phyloP scores from a whole-genome alignment of 2,113 vertebrate species.

The Galbula dea region DNA sequence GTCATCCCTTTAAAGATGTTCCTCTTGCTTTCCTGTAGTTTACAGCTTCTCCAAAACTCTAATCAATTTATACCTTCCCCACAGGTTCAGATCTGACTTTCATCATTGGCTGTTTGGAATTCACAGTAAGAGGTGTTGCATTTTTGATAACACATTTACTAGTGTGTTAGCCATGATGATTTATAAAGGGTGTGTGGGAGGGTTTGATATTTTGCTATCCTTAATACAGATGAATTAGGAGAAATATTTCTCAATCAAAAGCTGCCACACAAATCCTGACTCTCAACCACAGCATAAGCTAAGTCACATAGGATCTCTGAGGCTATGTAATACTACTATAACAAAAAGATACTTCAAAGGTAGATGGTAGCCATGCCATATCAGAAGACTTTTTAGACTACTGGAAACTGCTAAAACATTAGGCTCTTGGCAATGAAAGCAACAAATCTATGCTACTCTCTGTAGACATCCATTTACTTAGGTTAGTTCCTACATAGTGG shows the following conservation, averaged over 20 bases:
- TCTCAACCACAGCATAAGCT: not conserved
- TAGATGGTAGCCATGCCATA: not conserved
- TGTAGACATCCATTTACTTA: not conserved
- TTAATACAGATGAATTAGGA: conserved; percentile 57
- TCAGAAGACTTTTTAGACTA: not conserved
- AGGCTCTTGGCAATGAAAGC: not conserved
- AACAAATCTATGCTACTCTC: not conserved
- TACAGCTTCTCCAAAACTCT: conserved; percentile 38
- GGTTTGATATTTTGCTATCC: conserved; percentile 46
- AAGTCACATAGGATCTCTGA: not conserved
- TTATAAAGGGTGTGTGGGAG: not conserved
- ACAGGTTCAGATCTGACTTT: conserved; percentile 35
- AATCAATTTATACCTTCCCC: conserved; percentile 49
- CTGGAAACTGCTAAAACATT: not conserved
- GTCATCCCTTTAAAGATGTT: conserved; percentile 21
- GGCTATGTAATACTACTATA: not conserved
- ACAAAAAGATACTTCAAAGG: not conserved
- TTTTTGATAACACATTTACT: conserved; percentile 57
- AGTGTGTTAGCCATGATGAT: conserved; percentile 39
- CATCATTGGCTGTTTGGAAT: conserved; percentile 41
- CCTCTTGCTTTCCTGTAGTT: conserved; percentile 42
- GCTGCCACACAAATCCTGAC: not conserved
- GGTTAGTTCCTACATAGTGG: not conserved
- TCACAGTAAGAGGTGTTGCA: conserved; percentile 40
- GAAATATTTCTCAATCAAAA: conserved; percentile 54